A percentile compares a stretch with the other conserved stretches of the same genome.
Evolutionary conservation across 1,140 invertebrate species (phyloP).

Genomic region (Acromyrmex charruanus): DNA sequence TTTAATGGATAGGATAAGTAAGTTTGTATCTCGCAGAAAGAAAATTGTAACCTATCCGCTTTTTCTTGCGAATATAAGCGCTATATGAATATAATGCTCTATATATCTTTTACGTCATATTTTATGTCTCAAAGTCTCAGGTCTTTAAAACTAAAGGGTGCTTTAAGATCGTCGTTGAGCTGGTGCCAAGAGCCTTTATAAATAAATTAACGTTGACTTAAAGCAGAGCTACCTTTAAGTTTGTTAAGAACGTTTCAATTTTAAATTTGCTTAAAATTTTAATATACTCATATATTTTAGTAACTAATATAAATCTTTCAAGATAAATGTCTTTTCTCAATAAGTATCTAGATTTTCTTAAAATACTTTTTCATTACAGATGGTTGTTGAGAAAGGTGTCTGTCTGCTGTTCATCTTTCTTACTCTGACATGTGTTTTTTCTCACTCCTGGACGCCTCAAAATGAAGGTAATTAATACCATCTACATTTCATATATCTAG

Average conservation of each 20-base stretch:
- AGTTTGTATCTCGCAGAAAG: background rate
- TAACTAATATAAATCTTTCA: background rate
- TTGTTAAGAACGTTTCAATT: conserved; percentile 27
- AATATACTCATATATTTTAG: background rate
- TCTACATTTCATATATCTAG: background rate
- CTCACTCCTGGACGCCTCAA: conserved; percentile 68
- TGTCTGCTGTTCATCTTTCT: conserved; percentile 80
- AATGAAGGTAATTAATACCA: conserved; percentile 74
- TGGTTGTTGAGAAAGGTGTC: conserved; percentile 80
- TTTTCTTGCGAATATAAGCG: conserved; percentile 24
- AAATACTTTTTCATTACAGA: conserved; percentile 75
- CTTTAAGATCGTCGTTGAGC: conserved; percentile 46
- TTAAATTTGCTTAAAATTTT: background rate
- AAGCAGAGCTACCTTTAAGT: conserved; percentile 50
- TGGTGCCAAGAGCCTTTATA: conserved; percentile 46
- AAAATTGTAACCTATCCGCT: conserved; percentile 38
- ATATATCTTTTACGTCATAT: conserved; percentile 39
- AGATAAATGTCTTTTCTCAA: background rate
- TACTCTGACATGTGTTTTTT: conserved; percentile 78
- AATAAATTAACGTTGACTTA: conserved; percentile 59
- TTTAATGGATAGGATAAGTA: conserved; percentile 19
- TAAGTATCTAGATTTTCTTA: conserved; percentile 21
- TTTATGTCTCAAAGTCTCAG: conserved; percentile 33
- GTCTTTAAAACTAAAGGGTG: conserved; percentile 30
- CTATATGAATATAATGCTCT: too few species aligned